Percentiles rank a stretch among this genome's conserved stretches.
Conservation (phyloP, 2,113 vertebrate genomes). For the Ploceus nigricollis region DNA sequence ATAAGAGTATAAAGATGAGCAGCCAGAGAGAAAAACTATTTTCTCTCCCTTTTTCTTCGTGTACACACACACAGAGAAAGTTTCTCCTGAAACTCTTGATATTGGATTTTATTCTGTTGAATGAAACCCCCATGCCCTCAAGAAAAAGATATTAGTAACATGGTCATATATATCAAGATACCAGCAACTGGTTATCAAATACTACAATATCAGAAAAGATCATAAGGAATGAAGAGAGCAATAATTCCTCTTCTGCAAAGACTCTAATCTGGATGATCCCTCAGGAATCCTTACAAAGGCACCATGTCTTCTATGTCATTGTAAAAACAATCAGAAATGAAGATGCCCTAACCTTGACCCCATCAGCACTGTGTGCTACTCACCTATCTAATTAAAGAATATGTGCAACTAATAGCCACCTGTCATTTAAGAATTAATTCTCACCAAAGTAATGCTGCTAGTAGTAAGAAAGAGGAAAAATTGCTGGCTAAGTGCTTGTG, state of each 20-base stretch:
- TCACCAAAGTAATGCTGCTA: background rate
- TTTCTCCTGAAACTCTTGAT: background rate
- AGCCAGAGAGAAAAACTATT: background rate
- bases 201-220: background rate
- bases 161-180: background rate
- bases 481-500: background rate
- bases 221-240: background rate
- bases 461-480: background rate
- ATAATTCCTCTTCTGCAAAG: background rate
- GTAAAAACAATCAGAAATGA: background rate
- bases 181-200: background rate
- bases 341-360: background rate
- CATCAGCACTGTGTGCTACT: background rate
- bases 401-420: background rate
- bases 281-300: background rate
- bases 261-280: background rate
- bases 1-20: background rate
- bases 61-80: background rate
- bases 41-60: background rate
- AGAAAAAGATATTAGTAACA: background rate
- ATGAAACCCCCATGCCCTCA: background rate
- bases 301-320: background rate
- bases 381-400: background rate
- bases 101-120: background rate
- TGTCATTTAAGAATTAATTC: background rate